Base-by-base conservation (phyloP, 2,113 vertebrate species). In the Salvelinus sp. region DNA sequence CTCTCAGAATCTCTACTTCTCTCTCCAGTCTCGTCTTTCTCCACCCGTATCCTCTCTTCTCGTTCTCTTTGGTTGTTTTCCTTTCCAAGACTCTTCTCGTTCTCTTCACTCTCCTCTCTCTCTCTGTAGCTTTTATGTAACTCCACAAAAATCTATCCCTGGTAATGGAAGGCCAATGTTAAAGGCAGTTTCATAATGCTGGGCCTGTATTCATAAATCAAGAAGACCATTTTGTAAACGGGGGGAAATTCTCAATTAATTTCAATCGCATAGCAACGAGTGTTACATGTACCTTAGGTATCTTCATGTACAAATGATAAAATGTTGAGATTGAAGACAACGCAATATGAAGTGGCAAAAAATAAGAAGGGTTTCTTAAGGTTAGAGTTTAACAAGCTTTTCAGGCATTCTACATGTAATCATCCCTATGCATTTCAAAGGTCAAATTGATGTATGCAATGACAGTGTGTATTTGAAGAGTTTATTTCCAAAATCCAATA, bases 361-460 rank as follows among this genome's bases (percentile, higher is more conserved):
- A 30, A 30, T 23, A 5, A 30, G 64, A 44, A 30, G 47, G 14
- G 23, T 88, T 86, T 88, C 84, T 54, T 86, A 86, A 78, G 79
- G 65, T 48, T 28, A 3, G 18, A 7, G 6, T 38, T 38, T 38
- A 38, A 38, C 6, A 38, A 38, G 88, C 91, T 87, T 80, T 92
- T 90, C 87, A 86, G 86, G 88, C 75, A 7, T 27, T 91, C 86
- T 90, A 54, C 48, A 82, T 88, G 91, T 93, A 79, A 75, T 85
- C 84, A 87, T 88, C 82, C 85, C 85, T 88, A 95, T 96, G 95
- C 94, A 95, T 95, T 95, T 93, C 85, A 90, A 92, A 44, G 38
- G 84, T 89, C 65, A 54, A 30, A 58, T 81, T 82, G 90, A 84
- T 78, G 83, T 90, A 75, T 79, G 83, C 80, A 87, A 91, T 90